Base-by-base conservation (phyloP, 1,140 invertebrate species). In the Eurosta solidaginis region DNA sequence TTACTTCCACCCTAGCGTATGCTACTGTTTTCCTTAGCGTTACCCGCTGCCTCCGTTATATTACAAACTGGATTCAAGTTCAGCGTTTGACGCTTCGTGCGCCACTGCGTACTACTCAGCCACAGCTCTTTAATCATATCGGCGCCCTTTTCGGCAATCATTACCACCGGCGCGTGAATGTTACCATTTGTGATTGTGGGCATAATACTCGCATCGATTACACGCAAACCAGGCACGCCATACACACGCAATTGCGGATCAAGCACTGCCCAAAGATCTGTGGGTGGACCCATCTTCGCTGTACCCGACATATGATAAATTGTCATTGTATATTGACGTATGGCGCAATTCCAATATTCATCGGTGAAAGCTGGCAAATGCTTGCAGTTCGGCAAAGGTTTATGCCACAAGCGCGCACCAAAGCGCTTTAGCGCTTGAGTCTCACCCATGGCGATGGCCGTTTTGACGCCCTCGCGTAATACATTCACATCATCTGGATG, bases 121-220 rank as follows among this genome's bases (percentile, higher is more conserved):
- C 94, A 95, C 44, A 92, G 88, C 76, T 91, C 89, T 83, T 95
- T 95, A 7, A 98, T 93, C 84, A 97, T 84, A 88, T 97, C 96
- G 0, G 96, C 91, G 0, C 93, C 96, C 85, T 96, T 97, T 83
- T 98, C 96, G 0, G 90, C 96, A n/a, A 98, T 95, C 96, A 97
- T 97, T 10, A 97, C 94, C 0, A 93, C 92, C 0, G 95, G 94
- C 0, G 94, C 94, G 80, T 96, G 96, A 20, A 96, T 96, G 82
- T 96, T 96, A 0, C 95, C 95, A 83, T 92, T 94, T 0, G 94
- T 93, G 1, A 96, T 93, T 0, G 91, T 90, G 3, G 88, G 87
- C 83, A 88, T 88, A 49, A 89, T 82, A 79, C 87, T 88, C 49
- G 87, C 85, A 79, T 89, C 88, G 33, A 87, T 84, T 0, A 89